Percentiles rank a stretch among this genome's conserved stretches.
Evolutionary conservation across 2,113 vertebrate genomes (phyloP).

Genomic region (Ceyx margarethae): DNA sequence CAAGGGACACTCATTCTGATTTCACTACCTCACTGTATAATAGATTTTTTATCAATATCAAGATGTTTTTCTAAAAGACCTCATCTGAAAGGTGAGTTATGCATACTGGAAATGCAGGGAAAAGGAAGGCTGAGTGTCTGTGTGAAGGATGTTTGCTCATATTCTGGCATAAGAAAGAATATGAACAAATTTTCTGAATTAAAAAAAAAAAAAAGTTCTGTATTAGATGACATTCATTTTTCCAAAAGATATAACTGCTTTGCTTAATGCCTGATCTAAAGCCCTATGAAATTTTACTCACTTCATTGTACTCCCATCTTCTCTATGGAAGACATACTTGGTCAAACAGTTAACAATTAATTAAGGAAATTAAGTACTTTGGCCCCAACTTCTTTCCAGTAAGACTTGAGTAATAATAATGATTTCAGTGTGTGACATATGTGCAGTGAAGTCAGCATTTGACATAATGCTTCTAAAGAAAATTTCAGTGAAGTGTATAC

Average conservation of each 20-base stretch:
- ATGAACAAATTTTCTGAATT: not conserved
- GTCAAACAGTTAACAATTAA: conserved; percentile 43
- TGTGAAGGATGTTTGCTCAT: not conserved
- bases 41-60: not conserved
- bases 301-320: conserved; percentile 56
- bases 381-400: conserved; percentile 40
- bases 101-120: not conserved
- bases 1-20: not conserved
- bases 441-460: conserved; percentile 54
- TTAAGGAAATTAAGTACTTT: conserved; percentile 49
- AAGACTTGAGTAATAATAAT: conserved; percentile 40
- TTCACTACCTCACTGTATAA: not conserved
- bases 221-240: not conserved
- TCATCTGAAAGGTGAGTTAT: not conserved
- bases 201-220: not conserved
- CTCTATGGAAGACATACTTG: conserved; percentile 12
- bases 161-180: not conserved
- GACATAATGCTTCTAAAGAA: conserved; percentile 24
- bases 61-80: not conserved
- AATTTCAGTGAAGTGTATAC: not conserved
- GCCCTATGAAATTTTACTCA: conserved; percentile 31
- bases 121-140: not conserved
- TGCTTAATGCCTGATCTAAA: conserved; percentile 34
- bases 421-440: conserved; percentile 20
- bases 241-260: not conserved